Percentiles rank a stretch among this genome's conserved stretches.
These are phyloP conservation scores for Brachypalpus laphriformis DNA, from an alignment of 2,888 invertebrate species.

Conservation along the genomic window DNA sequence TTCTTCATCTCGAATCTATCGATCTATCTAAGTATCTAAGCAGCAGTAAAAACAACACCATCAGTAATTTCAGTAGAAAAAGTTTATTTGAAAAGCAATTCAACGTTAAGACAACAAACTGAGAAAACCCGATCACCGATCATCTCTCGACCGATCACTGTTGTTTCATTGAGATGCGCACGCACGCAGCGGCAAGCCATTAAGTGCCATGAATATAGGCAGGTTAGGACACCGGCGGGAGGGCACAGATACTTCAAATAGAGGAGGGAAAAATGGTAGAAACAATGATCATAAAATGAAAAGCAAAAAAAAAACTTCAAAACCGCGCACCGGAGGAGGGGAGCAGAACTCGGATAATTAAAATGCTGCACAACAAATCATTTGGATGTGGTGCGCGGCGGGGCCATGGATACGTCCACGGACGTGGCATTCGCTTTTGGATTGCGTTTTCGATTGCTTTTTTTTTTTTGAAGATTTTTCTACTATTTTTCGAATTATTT, in stretches of 20 bases:
- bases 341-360: constrained; percentile 56
- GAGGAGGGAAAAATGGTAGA: constrained; percentile 14
- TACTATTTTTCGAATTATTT: constrained; percentile 53
- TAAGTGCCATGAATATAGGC: constrained; percentile 50
- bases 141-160: constrained; percentile 37
- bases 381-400: constrained; percentile 41
- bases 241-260: constrained; percentile 17
- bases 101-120: constrained; percentile 63
- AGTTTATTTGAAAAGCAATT: constrained; percentile 73
- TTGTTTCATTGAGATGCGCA: constrained; percentile 56
- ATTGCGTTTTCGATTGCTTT: constrained; percentile 13
- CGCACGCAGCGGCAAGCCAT: constrained; percentile 54
- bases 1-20: constrained; percentile 37
- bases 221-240: background rate
- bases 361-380: constrained; percentile 69
- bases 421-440: constrained; percentile 58
- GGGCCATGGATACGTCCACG: constrained; percentile 58
- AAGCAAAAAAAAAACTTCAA: constrained; percentile 34
- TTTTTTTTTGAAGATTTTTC: constrained; percentile 36
- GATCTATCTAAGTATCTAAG: constrained; percentile 35
- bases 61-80: constrained; percentile 57
- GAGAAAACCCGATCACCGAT: constrained; percentile 47
- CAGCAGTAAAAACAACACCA: constrained; percentile 56
- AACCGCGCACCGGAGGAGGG: background rate
- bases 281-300: constrained; percentile 54